Percentiles rank a stretch among this genome's conserved stretches.
phyloP scores from a whole-genome alignment of 2,888 invertebrate species.

The Leptothorax acervorum region DNA sequence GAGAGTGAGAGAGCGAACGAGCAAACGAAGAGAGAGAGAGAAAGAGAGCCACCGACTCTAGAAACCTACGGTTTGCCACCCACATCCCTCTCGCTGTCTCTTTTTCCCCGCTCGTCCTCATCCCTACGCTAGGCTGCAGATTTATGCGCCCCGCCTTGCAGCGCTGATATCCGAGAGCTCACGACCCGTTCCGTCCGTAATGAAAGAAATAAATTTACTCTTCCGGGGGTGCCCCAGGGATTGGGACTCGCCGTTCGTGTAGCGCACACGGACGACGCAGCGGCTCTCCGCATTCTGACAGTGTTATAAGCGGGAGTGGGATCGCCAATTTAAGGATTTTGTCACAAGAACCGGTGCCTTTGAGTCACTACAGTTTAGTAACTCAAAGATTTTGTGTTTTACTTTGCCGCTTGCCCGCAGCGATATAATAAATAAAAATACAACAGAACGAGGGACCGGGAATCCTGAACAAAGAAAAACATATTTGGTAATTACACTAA shows the following conservation, averaged over 20 bases:
- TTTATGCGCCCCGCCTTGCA: slow-evolving; percentile 85
- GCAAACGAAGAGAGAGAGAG: not conserved
- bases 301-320: slow-evolving; percentile 30
- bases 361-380: not conserved
- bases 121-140: slow-evolving; percentile 81
- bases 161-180: slow-evolving; percentile 85
- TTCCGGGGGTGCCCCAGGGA: slow-evolving; percentile 76
- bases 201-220: slow-evolving; percentile 86
- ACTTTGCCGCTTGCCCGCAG: not conserved
- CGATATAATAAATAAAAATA: not conserved
- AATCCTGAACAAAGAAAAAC: not conserved
- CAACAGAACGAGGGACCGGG: not conserved
- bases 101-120: slow-evolving; percentile 64
- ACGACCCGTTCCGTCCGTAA: slow-evolving; percentile 84
- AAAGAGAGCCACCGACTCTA: slow-evolving; percentile 5
- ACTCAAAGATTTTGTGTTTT: not conserved
- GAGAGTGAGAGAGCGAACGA: not conserved
- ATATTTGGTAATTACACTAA: not conserved
- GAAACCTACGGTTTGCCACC: slow-evolving; percentile 44
- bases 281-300: slow-evolving; percentile 56
- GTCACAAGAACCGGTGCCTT: slow-evolving; percentile 8
- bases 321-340: slow-evolving; percentile 33
- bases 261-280: slow-evolving; percentile 50
- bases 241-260: slow-evolving; percentile 73
- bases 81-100: slow-evolving; percentile 53